Conservation (phyloP, 1,140 invertebrate genomes). For the Euura lappo region DNA sequence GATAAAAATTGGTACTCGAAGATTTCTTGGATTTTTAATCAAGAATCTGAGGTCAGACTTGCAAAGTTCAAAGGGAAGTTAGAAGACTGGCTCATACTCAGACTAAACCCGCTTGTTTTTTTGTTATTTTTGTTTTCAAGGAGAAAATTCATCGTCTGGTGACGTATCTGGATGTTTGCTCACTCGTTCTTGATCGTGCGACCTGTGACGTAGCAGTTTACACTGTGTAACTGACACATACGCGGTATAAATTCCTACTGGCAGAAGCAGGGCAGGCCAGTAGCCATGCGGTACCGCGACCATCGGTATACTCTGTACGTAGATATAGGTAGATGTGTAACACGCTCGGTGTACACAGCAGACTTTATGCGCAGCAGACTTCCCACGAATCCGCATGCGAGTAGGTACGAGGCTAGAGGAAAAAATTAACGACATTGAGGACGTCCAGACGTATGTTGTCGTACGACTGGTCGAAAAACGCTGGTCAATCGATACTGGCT, state of each 20-base stretch:
- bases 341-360: neutral
- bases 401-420: neutral
- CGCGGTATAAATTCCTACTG: neutral
- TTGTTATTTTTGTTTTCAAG: too few relatives aligned
- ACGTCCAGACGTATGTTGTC: neutral
- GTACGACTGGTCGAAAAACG: neutral
- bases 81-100: too few relatives aligned
- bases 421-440: conserved; percentile 5
- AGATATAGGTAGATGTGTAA: neutral
- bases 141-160: too few relatives aligned
- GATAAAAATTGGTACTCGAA: too few relatives aligned
- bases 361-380: neutral
- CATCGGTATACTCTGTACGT: neutral
- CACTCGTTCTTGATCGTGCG: too few relatives aligned
- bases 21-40: too few relatives aligned
- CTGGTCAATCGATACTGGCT: neutral
- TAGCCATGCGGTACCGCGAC: neutral
- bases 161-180: too few relatives aligned
- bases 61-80: too few relatives aligned
- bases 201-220: too few relatives aligned
- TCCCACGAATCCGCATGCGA: neutral
- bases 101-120: too few relatives aligned
- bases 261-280: neutral
- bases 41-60: too few relatives aligned
- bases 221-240: neutral